phyloP scores from a whole-genome alignment of 2,888 invertebrate species.

The Disparrhopalites patrizii region DNA sequence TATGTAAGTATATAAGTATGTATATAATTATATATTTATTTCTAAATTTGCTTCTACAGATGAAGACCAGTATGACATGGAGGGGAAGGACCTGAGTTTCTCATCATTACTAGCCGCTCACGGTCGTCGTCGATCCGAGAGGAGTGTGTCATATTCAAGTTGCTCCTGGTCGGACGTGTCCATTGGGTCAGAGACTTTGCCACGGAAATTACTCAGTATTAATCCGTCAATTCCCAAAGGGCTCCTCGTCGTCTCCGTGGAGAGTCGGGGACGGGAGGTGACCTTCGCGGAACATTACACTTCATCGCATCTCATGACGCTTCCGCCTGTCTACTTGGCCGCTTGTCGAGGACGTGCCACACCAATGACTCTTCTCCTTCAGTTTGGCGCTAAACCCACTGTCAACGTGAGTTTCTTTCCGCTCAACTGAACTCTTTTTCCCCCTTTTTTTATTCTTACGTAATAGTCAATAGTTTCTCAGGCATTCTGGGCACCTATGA shows the following conservation, averaged over 20 bases:
- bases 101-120: conserved; percentile 48
- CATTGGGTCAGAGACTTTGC: conserved; percentile 47
- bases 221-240: conserved; percentile 48
- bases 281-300: conserved; percentile 54
- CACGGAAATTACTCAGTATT: conserved; percentile 46
- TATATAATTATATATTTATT: neutral
- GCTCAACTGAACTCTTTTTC: too few relatives aligned
- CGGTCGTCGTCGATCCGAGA: conserved; percentile 47
- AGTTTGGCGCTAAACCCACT: conserved; percentile 56
- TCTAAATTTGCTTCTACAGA: conserved; percentile 27
- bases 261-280: conserved; percentile 48
- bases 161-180: conserved; percentile 49
- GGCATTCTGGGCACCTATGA: too few relatives aligned
- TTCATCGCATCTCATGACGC: conserved; percentile 55
- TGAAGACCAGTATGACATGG: conserved; percentile 48
- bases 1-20: neutral
- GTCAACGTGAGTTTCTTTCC: conserved; percentile 35
- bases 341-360: conserved; percentile 57
- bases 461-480: too few relatives aligned
- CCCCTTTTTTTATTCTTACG: too few relatives aligned
- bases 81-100: conserved; percentile 48
- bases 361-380: conserved; percentile 57
- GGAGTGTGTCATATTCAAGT: conserved; percentile 48
- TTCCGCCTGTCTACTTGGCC: conserved; percentile 60
- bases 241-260: conserved; percentile 48